Conservation (phyloP, 2,113 vertebrate genomes). For the Scomber colias region DNA sequence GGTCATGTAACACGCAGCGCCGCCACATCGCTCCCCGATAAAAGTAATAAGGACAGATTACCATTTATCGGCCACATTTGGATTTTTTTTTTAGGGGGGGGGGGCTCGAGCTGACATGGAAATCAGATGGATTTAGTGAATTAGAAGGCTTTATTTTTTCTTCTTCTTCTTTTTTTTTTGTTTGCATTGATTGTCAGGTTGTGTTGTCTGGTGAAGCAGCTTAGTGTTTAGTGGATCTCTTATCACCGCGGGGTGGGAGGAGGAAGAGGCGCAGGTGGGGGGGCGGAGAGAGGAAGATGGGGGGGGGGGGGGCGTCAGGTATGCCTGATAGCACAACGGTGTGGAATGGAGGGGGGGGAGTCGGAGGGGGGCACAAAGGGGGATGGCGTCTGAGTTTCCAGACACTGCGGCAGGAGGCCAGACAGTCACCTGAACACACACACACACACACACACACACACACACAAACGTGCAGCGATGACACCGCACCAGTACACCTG, state of each 20-base stretch:
- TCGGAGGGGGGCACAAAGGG: background rate
- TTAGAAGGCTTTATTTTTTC: constrained; percentile 29
- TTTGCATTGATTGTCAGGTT: constrained; percentile 53
- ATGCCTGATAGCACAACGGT: constrained; percentile 52
- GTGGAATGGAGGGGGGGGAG: constrained; percentile 23
- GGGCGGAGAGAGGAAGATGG: background rate
- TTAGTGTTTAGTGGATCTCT: constrained; percentile 59
- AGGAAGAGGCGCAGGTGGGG: constrained; percentile 19
- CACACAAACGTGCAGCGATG: constrained; percentile 15
- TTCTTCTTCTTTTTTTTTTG: background rate
- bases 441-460: constrained; percentile 79
- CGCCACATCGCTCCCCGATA: constrained; percentile 45
- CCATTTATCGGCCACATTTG: constrained; percentile 43
- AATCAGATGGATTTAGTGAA: constrained; percentile 63
- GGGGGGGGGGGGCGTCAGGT: constrained; percentile 58
- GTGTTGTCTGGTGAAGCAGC: constrained; percentile 56
- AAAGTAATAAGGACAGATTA: constrained; percentile 73
- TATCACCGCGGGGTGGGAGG: constrained; percentile 42
- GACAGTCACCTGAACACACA: constrained; percentile 91
- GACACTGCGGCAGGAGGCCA: constrained; percentile 86
- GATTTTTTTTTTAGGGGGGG: background rate
- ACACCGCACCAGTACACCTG: constrained; percentile 20
- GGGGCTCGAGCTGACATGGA: constrained; percentile 40
- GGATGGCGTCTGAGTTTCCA: constrained; percentile 84
- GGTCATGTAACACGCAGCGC: constrained; percentile 50